A percentile compares a stretch with the other conserved stretches of the same genome.
phyloP scores from a whole-genome alignment of 2,888 invertebrate genomes.

The Zonitis immaculata region DNA sequence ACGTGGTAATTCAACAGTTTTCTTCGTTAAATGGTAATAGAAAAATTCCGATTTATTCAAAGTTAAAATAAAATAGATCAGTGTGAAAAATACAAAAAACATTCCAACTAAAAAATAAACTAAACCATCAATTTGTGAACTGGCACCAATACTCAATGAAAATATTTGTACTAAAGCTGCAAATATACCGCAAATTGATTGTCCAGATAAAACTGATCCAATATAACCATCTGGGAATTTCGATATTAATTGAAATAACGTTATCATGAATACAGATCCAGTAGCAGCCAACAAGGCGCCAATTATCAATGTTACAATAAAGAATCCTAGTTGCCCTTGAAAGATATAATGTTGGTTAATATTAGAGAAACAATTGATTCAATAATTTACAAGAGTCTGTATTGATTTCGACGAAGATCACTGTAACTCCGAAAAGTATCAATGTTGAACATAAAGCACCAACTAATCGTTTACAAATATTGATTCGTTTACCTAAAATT shows the following conservation, averaged over 20 bases:
- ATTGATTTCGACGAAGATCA: constrained; percentile 18
- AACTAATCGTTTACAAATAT: constrained; percentile 10
- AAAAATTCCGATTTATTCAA: constrained; percentile 12
- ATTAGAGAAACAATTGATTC: background rate
- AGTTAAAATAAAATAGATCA: constrained; percentile 2
- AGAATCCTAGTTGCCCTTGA: constrained; percentile 20
- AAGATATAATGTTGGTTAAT: background rate
- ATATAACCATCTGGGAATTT: constrained; percentile 19
- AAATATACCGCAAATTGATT: constrained; percentile 23
- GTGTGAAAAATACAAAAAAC: constrained; percentile 9
- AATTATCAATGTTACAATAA: constrained; percentile 12
- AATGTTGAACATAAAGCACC: constrained; percentile 7
- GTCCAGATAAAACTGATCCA: constrained; percentile 17
- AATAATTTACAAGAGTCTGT: constrained; percentile 23
- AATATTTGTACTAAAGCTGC: constrained; percentile 20
- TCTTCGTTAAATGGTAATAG: constrained; percentile 4
- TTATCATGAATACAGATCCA: constrained; percentile 14
- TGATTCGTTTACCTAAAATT: constrained; percentile 6
- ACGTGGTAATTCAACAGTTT: background rate
- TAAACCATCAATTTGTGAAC: constrained; percentile 12
- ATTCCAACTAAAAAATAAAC: constrained; percentile 21
- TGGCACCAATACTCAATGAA: constrained; percentile 11
- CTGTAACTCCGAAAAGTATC: constrained; percentile 11
- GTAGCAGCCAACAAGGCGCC: constrained; percentile 12
- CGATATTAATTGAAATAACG: constrained; percentile 16